These are phyloP conservation scores for Cassiopea xamachana DNA, from an alignment of 30 jellyfish, hydroid and myxozoan species.

Conservation along the genomic window DNA sequence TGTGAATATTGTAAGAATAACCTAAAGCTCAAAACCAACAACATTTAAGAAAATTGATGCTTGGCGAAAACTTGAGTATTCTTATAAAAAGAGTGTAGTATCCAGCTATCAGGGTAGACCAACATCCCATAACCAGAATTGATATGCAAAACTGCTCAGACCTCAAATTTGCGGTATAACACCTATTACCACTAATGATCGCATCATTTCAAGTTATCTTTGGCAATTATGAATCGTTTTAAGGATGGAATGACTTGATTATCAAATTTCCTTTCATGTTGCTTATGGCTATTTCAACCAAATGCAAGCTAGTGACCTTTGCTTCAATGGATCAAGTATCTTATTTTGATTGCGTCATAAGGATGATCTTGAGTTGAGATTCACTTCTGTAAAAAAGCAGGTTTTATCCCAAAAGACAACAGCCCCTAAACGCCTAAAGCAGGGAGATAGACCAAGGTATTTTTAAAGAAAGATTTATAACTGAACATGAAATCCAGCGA, in stretches of 20 bases:
- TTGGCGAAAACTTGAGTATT: too few relatives aligned
- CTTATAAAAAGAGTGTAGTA: too few relatives aligned
- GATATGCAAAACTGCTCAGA: not conserved
- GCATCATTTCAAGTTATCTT: constrained; percentile 8
- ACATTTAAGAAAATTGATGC: too few relatives aligned
- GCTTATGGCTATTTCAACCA: not conserved
- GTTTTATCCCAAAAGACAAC: not conserved
- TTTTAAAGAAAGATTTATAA: too few relatives aligned
- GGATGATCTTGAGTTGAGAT: not conserved
- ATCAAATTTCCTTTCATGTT: not conserved
- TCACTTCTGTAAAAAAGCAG: not conserved
- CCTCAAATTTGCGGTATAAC: constrained; percentile 35
- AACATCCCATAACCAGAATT: not conserved
- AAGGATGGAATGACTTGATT: constrained; percentile 7
- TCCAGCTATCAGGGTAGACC: not conserved
- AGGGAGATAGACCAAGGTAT: too few relatives aligned
- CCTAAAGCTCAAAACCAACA: too few relatives aligned
- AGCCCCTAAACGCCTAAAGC: too few relatives aligned
- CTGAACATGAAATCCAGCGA: too few relatives aligned
- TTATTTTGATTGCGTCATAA: not conserved
- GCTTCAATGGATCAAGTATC: not conserved
- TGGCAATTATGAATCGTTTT: constrained; percentile 24
- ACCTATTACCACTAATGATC: constrained; percentile 27
- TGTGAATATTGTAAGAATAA: too few relatives aligned
- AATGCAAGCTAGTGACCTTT: not conserved